These are phyloP conservation scores for Balearica regulorum DNA, from an alignment of 2,797 vertebrate species.

Conservation along the genomic window DNA sequence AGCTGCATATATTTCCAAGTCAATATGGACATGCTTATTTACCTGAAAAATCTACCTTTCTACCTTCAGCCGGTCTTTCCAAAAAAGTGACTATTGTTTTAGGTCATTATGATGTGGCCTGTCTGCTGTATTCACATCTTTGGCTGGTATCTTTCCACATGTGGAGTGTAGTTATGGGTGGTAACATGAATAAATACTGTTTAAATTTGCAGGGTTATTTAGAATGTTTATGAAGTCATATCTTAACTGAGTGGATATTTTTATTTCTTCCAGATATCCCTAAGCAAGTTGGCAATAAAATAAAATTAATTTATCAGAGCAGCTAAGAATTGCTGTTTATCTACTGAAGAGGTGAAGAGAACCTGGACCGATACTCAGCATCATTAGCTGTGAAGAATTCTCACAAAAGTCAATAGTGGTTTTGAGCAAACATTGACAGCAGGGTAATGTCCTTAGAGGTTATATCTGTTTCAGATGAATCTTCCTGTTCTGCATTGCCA, in stretches of 20 bases:
- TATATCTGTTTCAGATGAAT: conserved; percentile 34
- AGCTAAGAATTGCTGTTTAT: not conserved
- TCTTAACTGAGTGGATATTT: not conserved
- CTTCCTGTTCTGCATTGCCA: not conserved
- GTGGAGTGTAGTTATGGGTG: not conserved
- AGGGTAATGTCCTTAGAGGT: conserved; percentile 5
- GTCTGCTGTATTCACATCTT: not conserved
- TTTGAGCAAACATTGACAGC: conserved; percentile 10
- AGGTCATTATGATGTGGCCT: not conserved
- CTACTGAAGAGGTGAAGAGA: not conserved
- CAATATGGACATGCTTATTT: not conserved
- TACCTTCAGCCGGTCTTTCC: not conserved
- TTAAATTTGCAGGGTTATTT: not conserved
- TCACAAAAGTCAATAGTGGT: not conserved
- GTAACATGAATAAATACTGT: not conserved
- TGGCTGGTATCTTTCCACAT: not conserved
- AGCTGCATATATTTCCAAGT: not conserved
- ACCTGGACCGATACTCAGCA: not conserved
- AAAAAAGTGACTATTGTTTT: not conserved
- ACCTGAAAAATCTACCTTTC: not conserved
- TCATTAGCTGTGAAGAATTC: not conserved
- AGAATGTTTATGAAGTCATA: not conserved
- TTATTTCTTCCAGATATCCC: not conserved
- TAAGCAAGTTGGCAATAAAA: not conserved
- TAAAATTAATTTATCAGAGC: not conserved